phyloP scores from a whole-genome alignment of 1,140 invertebrate genomes.

The Drosophila novamexicana region DNA sequence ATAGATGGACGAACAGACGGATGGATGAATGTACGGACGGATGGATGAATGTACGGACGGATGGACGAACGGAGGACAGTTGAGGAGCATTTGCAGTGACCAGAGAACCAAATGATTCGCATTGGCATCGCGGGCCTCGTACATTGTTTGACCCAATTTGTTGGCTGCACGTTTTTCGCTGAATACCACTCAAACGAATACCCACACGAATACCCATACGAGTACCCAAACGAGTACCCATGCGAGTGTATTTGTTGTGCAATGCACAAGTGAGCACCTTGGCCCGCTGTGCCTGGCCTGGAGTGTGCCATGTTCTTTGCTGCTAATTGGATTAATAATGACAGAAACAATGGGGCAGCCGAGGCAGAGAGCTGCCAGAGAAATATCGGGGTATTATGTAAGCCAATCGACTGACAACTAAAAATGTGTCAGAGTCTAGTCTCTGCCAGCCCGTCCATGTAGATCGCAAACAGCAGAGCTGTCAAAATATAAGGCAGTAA shows the following conservation, averaged over 20 bases:
- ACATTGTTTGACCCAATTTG: slow-evolving; percentile 43
- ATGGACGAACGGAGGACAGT: neutral
- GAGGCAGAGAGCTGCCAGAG: slow-evolving; percentile 39
- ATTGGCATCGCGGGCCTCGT: slow-evolving; percentile 29
- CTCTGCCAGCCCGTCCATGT: slow-evolving; percentile 5
- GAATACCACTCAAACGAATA: slow-evolving; percentile 2
- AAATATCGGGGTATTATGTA: slow-evolving; percentile 69
- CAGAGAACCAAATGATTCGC: slow-evolving; percentile 21
- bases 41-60: neutral
- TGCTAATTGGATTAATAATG: slow-evolving; percentile 77
- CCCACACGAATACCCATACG: neutral
- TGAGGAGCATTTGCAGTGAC: slow-evolving; percentile 9
- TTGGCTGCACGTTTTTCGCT: slow-evolving; percentile 36
- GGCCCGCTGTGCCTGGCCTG: slow-evolving; percentile 33
- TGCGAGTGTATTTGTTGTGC: slow-evolving; percentile 33
- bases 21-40: neutral
- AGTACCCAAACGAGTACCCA: neutral
- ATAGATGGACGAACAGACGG: neutral
- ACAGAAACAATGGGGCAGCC: slow-evolving; percentile 68
- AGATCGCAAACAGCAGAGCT: slow-evolving; percentile 23
- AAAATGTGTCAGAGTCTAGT: slow-evolving; percentile 26
- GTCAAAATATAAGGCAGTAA: slow-evolving; percentile 37
- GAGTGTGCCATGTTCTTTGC: slow-evolving; percentile 57
- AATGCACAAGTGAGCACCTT: slow-evolving; percentile 27
- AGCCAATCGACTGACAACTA: slow-evolving; percentile 38